Conservation (phyloP, 2,888 invertebrate genomes). For the Coecobrya sp. region DNA sequence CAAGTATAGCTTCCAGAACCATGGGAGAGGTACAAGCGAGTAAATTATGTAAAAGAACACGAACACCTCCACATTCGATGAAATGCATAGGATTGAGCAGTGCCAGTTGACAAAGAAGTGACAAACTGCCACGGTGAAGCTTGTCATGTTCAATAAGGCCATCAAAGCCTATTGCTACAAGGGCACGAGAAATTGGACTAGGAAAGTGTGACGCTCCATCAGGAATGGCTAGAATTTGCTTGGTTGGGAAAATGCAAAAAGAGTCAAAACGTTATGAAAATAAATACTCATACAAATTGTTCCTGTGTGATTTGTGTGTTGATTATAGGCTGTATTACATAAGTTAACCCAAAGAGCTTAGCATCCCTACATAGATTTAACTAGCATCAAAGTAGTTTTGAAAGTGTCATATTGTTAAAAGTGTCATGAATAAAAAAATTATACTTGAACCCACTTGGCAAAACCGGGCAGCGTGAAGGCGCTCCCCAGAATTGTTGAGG, state of each 20-base stretch:
- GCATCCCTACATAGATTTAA: too few relatives aligned
- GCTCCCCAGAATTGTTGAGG: slow-evolving; percentile 93
- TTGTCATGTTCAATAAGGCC: slow-evolving; percentile 94
- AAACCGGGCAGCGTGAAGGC: slow-evolving; percentile 96
- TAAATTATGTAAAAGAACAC: slow-evolving; percentile 93
- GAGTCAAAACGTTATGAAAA: too few relatives aligned
- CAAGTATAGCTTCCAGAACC: slow-evolving; percentile 96
- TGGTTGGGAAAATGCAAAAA: too few relatives aligned
- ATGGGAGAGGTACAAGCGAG: slow-evolving; percentile 95
- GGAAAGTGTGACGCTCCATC: slow-evolving; percentile 89
- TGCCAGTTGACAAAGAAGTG: slow-evolving; percentile 96
- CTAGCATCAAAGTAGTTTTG: too few relatives aligned
- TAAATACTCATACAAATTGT: too few relatives aligned
- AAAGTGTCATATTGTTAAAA: too few relatives aligned
- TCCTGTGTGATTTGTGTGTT: too few relatives aligned
- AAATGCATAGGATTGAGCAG: slow-evolving; percentile 94
- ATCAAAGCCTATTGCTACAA: slow-evolving; percentile 94
- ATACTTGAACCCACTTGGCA: too few relatives aligned
- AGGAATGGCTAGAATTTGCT: slow-evolving; percentile 87
- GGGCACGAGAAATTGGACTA: slow-evolving; percentile 92
- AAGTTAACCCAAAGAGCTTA: too few relatives aligned
- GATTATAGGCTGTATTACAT: too few relatives aligned
- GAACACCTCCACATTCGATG: slow-evolving; percentile 94
- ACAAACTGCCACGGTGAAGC: slow-evolving; percentile 94
- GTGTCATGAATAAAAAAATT: too few relatives aligned